Evolutionary conservation across 2,797 vertebrate genomes (phyloP).

Genomic region (Macropodus opercularis): DNA sequence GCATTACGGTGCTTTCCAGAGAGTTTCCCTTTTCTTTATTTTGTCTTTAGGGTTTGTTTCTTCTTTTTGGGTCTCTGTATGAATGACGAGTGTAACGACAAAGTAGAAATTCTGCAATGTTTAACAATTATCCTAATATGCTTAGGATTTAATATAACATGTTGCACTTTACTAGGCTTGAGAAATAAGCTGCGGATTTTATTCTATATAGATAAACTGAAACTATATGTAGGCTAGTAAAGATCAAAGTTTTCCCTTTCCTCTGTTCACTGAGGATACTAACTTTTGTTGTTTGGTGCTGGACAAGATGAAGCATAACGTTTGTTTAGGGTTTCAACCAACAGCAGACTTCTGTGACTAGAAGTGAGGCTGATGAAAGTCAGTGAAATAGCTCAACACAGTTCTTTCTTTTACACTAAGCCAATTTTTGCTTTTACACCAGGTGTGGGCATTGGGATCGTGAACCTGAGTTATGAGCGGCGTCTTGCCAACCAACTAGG

Average conservation of each 20-base stretch:
- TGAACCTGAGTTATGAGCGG: slow-evolving; percentile 91
- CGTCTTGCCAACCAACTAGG: slow-evolving; percentile 92
- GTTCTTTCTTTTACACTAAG: background rate
- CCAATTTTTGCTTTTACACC: slow-evolving; percentile 32
- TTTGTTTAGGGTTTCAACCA: too few species aligned
- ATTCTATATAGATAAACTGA: background rate
- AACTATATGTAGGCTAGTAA: too few species aligned
- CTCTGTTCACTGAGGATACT: too few species aligned
- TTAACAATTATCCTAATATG: background rate
- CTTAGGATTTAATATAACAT: background rate
- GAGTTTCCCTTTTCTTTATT: slow-evolving; percentile 26
- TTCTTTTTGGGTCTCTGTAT: slow-evolving; percentile 9
- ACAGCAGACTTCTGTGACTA: too few species aligned
- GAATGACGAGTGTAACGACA: background rate
- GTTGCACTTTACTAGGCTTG: background rate
- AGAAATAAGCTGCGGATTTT: background rate
- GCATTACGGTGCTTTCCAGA: slow-evolving; percentile 24
- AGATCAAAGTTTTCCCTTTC: too few species aligned
- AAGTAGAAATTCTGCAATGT: background rate
- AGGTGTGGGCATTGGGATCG: slow-evolving; percentile 95
- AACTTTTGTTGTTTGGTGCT: too few species aligned
- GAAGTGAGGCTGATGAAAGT: too few species aligned
- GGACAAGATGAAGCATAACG: too few species aligned
- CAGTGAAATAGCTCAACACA: background rate
- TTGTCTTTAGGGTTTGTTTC: slow-evolving; percentile 36